Percentiles rank a stretch among this genome's conserved stretches.
Conservation (phyloP, 2,888 invertebrate species). For the Nipponacmea schrenckii region DNA sequence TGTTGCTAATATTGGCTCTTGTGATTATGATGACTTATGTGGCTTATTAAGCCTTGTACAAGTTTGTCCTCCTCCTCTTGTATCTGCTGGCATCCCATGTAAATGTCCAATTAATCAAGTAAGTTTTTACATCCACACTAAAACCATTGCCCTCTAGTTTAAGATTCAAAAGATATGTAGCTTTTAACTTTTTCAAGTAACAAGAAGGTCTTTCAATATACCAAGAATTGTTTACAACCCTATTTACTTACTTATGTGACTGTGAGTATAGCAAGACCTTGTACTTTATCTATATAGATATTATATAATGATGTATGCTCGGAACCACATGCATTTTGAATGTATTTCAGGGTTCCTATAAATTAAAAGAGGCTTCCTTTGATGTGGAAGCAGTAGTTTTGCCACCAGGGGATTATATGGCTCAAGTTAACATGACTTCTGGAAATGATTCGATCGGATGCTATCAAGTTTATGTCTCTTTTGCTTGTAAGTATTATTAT, state of each 20-base stretch:
- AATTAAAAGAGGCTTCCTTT: not conserved
- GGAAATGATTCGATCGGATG: not conserved
- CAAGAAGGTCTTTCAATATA: too few species aligned
- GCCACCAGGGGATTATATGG: not conserved
- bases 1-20: not conserved
- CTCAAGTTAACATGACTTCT: not conserved
- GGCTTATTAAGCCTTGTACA: not conserved
- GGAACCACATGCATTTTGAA: too few species aligned
- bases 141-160: too few species aligned
- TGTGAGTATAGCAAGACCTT: too few species aligned
- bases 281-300: too few species aligned
- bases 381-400: not conserved
- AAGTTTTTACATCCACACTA: not conserved
- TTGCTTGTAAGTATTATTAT: not conserved
- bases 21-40: not conserved
- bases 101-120: not conserved
- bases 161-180: too few species aligned
- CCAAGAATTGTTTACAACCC: too few species aligned
- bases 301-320: too few species aligned
- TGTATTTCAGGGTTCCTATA: not conserved
- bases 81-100: not conserved
- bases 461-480: not conserved
- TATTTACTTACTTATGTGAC: too few species aligned
- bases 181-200: too few species aligned
- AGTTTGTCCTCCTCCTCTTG: not conserved